These are phyloP conservation scores for Antitype chi DNA, from an alignment of 2,888 invertebrate species.

Conservation along the genomic window DNA sequence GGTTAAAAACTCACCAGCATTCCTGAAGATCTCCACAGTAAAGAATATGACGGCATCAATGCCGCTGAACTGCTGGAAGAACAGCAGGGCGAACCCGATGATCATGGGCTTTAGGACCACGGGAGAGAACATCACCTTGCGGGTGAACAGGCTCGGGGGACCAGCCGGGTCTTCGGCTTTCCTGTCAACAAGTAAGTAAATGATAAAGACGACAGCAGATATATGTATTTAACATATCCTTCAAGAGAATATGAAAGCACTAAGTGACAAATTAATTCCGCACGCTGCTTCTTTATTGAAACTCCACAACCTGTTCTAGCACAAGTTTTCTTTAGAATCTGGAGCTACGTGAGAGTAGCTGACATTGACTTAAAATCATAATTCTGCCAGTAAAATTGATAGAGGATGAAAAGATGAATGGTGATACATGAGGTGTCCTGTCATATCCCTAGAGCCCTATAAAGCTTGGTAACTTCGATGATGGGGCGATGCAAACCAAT, in stretches of 20 bases:
- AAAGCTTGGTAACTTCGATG: neutral
- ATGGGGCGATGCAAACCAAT: neutral
- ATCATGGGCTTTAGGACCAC: slow-evolving; percentile 87
- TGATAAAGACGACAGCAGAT: neutral
- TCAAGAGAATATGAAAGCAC: neutral
- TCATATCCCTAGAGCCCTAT: neutral
- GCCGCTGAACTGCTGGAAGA: slow-evolving; percentile 91
- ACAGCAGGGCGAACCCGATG: slow-evolving; percentile 87
- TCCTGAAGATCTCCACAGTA: slow-evolving; percentile 90
- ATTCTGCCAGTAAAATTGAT: neutral
- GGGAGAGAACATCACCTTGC: slow-evolving; percentile 86
- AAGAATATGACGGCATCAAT: slow-evolving; percentile 91
- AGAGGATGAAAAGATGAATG: neutral
- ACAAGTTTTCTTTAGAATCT: neutral
- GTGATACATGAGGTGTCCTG: neutral
- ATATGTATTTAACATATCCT: neutral
- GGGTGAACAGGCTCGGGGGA: slow-evolving; percentile 83
- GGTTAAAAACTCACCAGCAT: slow-evolving; percentile 79
- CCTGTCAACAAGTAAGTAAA: slow-evolving; percentile 60
- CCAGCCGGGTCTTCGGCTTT: slow-evolving; percentile 70
- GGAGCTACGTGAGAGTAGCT: neutral
- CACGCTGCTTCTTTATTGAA: neutral
- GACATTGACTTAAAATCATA: neutral
- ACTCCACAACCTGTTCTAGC: neutral
- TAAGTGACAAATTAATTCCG: neutral